Base-by-base conservation (phyloP, 53 echinoderm and acorn worm species). In the Echinometra lucunter region DNA sequence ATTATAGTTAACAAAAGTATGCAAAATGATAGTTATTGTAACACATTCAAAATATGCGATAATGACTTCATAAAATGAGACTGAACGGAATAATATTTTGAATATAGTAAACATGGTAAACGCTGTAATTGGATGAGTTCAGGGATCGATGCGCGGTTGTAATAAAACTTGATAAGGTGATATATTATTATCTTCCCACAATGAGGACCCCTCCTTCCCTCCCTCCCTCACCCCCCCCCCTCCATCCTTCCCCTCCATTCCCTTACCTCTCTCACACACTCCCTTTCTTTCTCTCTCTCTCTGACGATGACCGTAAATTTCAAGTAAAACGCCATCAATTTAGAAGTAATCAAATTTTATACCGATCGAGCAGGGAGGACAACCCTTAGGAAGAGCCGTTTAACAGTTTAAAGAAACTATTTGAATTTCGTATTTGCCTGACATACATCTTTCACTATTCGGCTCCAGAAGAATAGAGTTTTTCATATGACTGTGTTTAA, bases 391-490 rank as follows among this genome's bases (percentile, higher is more conserved):
- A 78, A 78, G 19, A 5, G 42, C 78, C 18, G 72, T 72, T 53
- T 88, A 88, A 88, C 6, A 30, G 10, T 56, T 85, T 88, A 88
- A 88, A 88, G 88, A 56, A 88, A 49, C 28, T 55, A 56, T 88
- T 88, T 37, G 88, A 56, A 32, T 88, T 88, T 88, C 37, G n/a
- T 78, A 40, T 88, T 88, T 88, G 55, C 88, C 49, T 49, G 55
- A 88, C 88, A 83, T 47, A 47, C 42, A 88, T 88, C 88, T 88
- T 25, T 88, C 56, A 55, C 32, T 55, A 28, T 56, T 13, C 7
- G 2, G 45, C n/a, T 18, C 7, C 21, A 63, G 63, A 63, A 21
- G 63, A 15, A 63, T 63, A 55, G 25, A 2, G 88, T 11, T 88
- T 88, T 53, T 47, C 30, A 44, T 53, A 53, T 16, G 2, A 21